These are phyloP conservation scores for Nothocercus julius DNA, from an alignment of 2,113 vertebrate genomes.

Conservation along the genomic window DNA sequence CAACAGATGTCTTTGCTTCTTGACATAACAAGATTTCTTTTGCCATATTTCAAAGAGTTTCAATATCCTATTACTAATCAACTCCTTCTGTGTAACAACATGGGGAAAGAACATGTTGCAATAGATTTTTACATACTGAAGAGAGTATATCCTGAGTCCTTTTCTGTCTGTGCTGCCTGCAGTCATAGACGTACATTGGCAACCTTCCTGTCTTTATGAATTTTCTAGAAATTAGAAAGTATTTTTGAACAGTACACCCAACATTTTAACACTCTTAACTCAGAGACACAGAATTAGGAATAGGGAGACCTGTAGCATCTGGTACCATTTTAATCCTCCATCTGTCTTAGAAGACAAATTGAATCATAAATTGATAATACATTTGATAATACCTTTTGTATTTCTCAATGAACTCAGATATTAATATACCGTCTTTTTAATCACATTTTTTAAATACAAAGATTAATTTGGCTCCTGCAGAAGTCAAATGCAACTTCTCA, in stretches of 20 bases:
- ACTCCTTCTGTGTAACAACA: neutral
- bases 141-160: neutral
- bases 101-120: neutral
- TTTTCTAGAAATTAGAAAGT: slow-evolving; percentile 35
- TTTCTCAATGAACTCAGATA: neutral
- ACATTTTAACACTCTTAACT: neutral
- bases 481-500: neutral
- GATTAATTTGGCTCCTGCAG: neutral
- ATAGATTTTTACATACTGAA: neutral
- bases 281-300: neutral
- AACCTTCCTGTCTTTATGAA: slow-evolving; percentile 2
- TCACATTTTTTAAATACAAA: neutral
- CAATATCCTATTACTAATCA: neutral
- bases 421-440: neutral
- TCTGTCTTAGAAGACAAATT: neutral
- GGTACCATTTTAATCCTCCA: neutral
- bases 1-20: neutral
- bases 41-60: neutral
- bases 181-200: neutral
- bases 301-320: neutral
- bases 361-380: neutral
- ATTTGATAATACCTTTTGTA: neutral
- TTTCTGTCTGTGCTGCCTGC: neutral
- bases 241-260: slow-evolving; percentile 11
- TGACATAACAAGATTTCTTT: neutral